Percentiles rank a stretch among this genome's conserved stretches.
These are phyloP conservation scores for Bradypus variegatus DNA, from an alignment of 2,797 vertebrate species.

Conservation along the genomic window DNA sequence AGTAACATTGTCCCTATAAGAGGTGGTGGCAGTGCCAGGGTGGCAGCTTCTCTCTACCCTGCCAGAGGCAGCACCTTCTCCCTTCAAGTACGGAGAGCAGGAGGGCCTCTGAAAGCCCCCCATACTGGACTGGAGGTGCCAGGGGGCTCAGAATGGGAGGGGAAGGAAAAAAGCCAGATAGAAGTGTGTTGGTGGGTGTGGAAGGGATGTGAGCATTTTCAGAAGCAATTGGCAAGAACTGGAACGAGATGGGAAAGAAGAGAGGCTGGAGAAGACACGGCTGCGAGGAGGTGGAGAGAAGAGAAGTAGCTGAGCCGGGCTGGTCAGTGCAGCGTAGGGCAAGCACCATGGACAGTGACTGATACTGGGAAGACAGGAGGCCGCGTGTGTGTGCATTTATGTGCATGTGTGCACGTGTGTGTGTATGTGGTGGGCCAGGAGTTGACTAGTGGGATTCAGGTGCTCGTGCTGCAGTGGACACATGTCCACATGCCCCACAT, in stretches of 20 bases:
- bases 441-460: neutral
- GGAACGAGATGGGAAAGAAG: neutral
- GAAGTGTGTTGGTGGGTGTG: neutral
- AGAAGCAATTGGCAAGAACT: neutral
- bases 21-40: neutral
- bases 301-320: rapidly evolving
- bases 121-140: rapidly evolving
- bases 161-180: neutral
- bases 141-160: neutral
- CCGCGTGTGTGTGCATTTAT: neutral
- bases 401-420: neutral
- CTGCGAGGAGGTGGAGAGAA: neutral
- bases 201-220: neutral
- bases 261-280: neutral
- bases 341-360: rapidly evolving
- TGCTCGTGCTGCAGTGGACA: rapidly evolving
- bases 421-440: no score
- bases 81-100: neutral
- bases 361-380: neutral
- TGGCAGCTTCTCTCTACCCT: neutral
- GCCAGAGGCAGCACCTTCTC: neutral
- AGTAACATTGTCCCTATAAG: neutral
- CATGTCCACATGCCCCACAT: neutral
- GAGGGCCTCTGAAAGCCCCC: neutral
- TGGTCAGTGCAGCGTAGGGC: neutral